Base-by-base conservation (phyloP, 2,113 vertebrate species). In the Pomatorhinus ruficollis region DNA sequence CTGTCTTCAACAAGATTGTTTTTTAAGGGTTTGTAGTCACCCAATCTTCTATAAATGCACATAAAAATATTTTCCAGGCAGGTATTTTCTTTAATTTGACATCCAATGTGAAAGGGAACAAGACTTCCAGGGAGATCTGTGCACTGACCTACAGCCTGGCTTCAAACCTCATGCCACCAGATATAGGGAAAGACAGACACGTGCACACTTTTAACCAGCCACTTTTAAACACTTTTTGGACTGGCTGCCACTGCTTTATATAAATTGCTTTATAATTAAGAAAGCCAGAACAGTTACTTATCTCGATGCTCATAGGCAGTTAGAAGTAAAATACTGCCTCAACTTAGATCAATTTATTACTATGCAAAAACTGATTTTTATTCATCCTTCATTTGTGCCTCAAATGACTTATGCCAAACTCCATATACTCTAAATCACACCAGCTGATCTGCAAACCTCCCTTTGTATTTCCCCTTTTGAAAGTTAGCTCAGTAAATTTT, bases 251-350 rank as follows among this genome's bases (percentile, higher is more conserved):
- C 37, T 30, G 69, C 40, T 94, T 92, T 66, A 66, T 40, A 31
- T 47, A 90, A 90, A 96, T 85, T 94, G 63, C 79, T 83, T 89
- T 66, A 47, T 81, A 83, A 92, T 94, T 79, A 84, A 89, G 64
- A 52, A 74, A 84, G 49, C 39, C 91, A 91, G 56, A 93, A 75
- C 22, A 84, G 44, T 84, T 79, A 74, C 72, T 95, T 94, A 92
- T 95, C 91, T 94, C 14, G 2, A 24, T 20, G 28, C 45, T 87
- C 77, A 64, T 14, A 76, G 37, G 74, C 79, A 83, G 47, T 35
- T 8, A 81, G 76, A 93, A 90, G 33, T 75, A 74, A 92, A 94
- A 93, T 37, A 56, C 3, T 71, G 56, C 60, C 45, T 70, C 35
- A 75, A 88, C 47, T 92, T 45, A 64, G 64, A 92, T 68, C 56